Conservation (phyloP, 2,797 vertebrate genomes). For the Thaleichthys pacificus region DNA sequence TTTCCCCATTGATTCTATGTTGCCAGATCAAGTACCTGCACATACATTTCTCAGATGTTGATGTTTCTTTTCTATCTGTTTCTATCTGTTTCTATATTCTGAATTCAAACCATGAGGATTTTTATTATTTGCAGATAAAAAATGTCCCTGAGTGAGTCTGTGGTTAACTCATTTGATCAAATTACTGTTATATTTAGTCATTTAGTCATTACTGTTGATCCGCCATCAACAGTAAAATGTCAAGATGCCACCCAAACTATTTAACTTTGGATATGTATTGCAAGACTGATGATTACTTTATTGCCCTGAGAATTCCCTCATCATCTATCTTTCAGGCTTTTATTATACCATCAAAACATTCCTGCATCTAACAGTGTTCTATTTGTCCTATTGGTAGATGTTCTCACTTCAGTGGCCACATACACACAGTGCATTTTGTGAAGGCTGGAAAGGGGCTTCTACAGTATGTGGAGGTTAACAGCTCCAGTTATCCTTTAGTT, state of each 20-base stretch:
- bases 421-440: neutral
- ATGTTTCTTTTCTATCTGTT: constrained; percentile 9
- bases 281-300: too few species aligned
- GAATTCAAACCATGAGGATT: neutral
- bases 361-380: neutral
- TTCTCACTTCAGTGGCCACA: neutral
- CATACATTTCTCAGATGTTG: constrained; percentile 1
- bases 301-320: too few species aligned
- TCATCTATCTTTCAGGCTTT: neutral
- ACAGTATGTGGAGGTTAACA: constrained; percentile 22
- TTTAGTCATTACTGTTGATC: neutral
- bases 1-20: neutral
- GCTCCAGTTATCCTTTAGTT: constrained; percentile 27
- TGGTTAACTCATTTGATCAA: too few species aligned
- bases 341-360: neutral
- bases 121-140: too few species aligned
- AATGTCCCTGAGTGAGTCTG: neutral
- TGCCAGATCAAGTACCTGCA: neutral
- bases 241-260: neutral
- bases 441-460: neutral
- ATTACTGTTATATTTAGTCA: too few species aligned
- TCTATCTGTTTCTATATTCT: constrained; percentile 3
- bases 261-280: neutral
- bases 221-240: neutral
- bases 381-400: too few species aligned